phyloP scores from a whole-genome alignment of 2,113 vertebrate species.

The Coracopsis vasa region DNA sequence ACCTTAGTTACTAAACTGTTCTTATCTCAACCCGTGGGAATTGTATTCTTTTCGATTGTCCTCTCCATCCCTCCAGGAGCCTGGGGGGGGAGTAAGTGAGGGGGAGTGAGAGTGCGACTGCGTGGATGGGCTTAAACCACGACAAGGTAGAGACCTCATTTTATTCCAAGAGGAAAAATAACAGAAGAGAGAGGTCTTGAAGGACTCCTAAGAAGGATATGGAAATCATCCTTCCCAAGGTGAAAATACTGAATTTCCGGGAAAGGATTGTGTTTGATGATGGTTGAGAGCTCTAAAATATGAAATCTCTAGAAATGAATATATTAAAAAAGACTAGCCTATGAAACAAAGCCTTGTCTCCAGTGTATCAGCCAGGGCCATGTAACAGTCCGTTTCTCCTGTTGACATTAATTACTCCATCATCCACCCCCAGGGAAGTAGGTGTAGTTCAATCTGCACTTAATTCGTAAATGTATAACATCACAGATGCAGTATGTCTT shows the following conservation, averaged over 20 bases:
- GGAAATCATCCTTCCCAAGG: not conserved
- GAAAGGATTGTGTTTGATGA: not conserved
- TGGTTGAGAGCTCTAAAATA: not conserved
- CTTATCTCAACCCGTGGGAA: too few relatives aligned
- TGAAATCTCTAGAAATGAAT: too few relatives aligned
- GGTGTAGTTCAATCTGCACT: not conserved
- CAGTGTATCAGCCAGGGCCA: not conserved
- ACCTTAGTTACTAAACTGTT: too few relatives aligned
- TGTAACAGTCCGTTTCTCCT: not conserved
- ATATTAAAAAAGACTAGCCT: not conserved
- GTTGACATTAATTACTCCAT: not conserved
- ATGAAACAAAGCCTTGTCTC: not conserved
- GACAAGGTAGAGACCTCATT: not conserved
- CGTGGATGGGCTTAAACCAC: too few relatives aligned
- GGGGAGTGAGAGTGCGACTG: too few relatives aligned
- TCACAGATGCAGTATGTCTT: not conserved
- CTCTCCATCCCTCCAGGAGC: too few relatives aligned
- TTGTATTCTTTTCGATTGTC: too few relatives aligned
- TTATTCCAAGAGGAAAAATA: not conserved
- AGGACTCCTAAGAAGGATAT: not conserved
- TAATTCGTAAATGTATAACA: not conserved
- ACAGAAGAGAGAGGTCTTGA: not conserved
- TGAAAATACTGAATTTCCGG: not conserved
- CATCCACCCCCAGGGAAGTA: not conserved
- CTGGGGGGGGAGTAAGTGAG: too few relatives aligned